These are phyloP conservation scores for Acanthopagrus latus DNA, from an alignment of 2,797 vertebrate species.

Conservation along the genomic window DNA sequence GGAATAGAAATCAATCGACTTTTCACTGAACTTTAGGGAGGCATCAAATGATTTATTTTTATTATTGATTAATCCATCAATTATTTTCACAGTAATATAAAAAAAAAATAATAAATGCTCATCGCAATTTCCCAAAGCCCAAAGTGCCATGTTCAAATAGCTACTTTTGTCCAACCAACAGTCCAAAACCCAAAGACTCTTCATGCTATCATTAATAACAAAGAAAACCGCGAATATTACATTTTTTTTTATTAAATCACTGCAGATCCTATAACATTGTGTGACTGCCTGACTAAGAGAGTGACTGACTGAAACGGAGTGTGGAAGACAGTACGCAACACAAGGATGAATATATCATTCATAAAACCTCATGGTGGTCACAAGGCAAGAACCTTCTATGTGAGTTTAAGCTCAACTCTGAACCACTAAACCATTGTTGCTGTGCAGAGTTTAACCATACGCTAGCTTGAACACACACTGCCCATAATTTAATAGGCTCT, in stretches of 20 bases:
- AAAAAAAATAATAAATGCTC: no score
- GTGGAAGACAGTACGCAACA: not conserved
- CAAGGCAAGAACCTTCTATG: constrained; percentile 11
- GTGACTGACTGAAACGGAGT: not conserved
- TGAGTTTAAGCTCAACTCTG: constrained; percentile 21
- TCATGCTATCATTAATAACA: no score
- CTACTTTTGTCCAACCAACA: no score
- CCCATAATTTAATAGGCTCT: constrained; percentile 67
- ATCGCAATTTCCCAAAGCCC: no score
- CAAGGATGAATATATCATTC: constrained; percentile 25
- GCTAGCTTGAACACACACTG: constrained; percentile 40
- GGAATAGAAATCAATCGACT: not conserved
- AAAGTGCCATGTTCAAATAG: no score
- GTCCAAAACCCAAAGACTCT: no score
- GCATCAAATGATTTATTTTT: no score
- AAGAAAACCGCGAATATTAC: no score
- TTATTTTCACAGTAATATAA: no score
- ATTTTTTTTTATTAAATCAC: no score
- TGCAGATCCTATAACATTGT: not conserved
- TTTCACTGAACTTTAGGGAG: not conserved
- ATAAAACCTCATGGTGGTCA: constrained; percentile 6
- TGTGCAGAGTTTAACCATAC: constrained; percentile 32
- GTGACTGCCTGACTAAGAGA: constrained; percentile 5
- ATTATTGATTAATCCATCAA: no score
- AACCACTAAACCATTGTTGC: constrained; percentile 34